Conservation (phyloP, 1,140 invertebrate species). For the Neoseiulus cucumeris region DNA sequence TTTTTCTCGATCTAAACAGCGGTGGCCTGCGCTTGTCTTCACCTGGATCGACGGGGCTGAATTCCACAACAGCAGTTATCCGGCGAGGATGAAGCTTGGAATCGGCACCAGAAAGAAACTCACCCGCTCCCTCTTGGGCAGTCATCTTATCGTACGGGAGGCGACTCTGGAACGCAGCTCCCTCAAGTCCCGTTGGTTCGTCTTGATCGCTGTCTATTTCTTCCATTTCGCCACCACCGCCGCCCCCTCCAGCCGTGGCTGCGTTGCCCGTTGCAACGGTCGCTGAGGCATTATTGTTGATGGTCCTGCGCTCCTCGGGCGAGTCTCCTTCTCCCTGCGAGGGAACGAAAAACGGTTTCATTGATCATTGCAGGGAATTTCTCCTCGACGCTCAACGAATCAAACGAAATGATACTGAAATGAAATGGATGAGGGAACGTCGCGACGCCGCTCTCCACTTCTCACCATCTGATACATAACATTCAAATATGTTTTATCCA, state of each 20-base stretch:
- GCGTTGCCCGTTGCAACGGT: not conserved
- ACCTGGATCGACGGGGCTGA: too few species aligned
- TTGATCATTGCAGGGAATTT: not conserved
- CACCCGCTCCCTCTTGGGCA: slow-evolving; percentile 61
- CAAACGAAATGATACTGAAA: not conserved
- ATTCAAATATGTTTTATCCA: not conserved
- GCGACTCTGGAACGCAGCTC: slow-evolving; percentile 69
- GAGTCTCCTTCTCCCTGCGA: not conserved
- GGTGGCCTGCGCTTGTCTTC: too few species aligned
- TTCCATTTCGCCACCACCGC: not conserved
- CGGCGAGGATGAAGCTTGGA: too few species aligned
- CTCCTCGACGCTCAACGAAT: not conserved
- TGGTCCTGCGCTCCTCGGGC: not conserved
- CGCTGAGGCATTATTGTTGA: too few species aligned
- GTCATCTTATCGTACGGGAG: slow-evolving; percentile 88
- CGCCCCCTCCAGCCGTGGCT: not conserved
- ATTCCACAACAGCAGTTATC: too few species aligned
- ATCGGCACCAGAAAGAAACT: too few species aligned
- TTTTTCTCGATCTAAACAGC: too few species aligned
- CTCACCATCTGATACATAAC: not conserved
- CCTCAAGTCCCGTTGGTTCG: slow-evolving; percentile 45
- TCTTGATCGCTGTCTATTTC: slow-evolving; percentile 12
- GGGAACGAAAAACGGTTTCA: not conserved
- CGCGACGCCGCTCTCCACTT: too few species aligned
- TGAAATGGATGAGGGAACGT: too few species aligned